Percentiles rank a stretch among this genome's conserved stretches.
phyloP scores from a whole-genome alignment of 2,888 invertebrate species.

The Trissolcus japonicus region DNA sequence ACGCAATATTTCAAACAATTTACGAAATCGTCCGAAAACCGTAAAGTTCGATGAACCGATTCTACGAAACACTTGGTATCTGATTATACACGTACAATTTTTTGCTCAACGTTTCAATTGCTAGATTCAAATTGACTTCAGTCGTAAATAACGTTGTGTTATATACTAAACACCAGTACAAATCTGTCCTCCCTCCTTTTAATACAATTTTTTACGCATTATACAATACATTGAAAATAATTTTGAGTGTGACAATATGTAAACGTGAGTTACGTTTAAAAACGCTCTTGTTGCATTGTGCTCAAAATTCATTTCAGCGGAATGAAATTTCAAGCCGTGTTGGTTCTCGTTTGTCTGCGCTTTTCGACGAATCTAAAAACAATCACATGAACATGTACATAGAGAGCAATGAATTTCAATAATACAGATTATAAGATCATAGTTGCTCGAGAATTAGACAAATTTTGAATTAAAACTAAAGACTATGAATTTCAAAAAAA shows the following conservation, averaged over 20 bases:
- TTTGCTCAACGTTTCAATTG: constrained; percentile 24
- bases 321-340: constrained; percentile 14
- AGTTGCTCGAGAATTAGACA: constrained; percentile 19
- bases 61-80: constrained; percentile 21
- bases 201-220: constrained; percentile 30
- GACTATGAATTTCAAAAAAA: not conserved
- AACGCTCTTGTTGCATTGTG: constrained; percentile 39
- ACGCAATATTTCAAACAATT: constrained; percentile 9
- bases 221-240: constrained; percentile 30
- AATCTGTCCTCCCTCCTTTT: constrained; percentile 33
- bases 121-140: constrained; percentile 17
- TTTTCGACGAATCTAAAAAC: constrained; percentile 24
- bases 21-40: constrained; percentile 33
- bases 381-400: constrained; percentile 23
- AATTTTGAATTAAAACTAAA: constrained; percentile 14
- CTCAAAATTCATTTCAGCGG: constrained; percentile 19
- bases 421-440: constrained; percentile 10
- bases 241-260: constrained; percentile 6
- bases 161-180: constrained; percentile 36
- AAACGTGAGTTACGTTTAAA: constrained; percentile 18
- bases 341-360: constrained; percentile 19
- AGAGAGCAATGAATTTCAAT: constrained; percentile 24
- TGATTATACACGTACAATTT: constrained; percentile 18
- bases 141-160: constrained; percentile 9
- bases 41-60: constrained; percentile 28